A percentile compares a stretch with the other conserved stretches of the same genome.
Conservation (phyloP, 2,888 invertebrate genomes). For the Lacanobia wlatinum region DNA sequence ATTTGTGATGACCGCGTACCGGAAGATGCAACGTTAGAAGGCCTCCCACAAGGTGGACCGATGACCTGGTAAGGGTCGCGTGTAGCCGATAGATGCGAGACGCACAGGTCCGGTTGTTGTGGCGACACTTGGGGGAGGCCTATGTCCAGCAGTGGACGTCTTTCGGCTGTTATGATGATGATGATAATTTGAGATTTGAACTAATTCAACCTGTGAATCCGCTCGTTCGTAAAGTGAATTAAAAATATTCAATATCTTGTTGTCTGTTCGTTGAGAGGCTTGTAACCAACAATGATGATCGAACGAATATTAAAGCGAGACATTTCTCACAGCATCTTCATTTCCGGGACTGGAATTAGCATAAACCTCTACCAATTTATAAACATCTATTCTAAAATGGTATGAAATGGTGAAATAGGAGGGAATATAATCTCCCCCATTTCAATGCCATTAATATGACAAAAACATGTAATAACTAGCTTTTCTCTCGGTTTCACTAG, state of each 20-base stretch:
- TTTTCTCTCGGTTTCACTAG: too few species aligned
- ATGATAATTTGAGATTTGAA: background rate
- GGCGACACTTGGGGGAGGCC: too few species aligned
- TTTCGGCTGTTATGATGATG: too few species aligned
- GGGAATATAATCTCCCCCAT: background rate
- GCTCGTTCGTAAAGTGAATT: background rate
- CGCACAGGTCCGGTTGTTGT: too few species aligned
- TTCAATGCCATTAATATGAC: background rate
- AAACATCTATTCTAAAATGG: background rate
- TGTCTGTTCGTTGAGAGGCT: background rate
- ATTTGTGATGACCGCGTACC: too few species aligned
- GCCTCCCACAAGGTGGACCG: too few species aligned
- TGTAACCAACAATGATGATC: background rate
- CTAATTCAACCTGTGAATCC: background rate
- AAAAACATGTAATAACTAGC: background rate
- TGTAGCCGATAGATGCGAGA: too few species aligned
- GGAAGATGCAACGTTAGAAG: too few species aligned
- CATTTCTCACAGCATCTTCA: constrained; percentile 6
- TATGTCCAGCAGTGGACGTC: too few species aligned
- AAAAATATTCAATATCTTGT: background rate
- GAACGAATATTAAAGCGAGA: background rate
- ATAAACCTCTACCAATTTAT: background rate
- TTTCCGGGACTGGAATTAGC: background rate
- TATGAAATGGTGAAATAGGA: too few species aligned
- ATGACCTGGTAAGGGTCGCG: too few species aligned